Conservation (phyloP, 1,140 invertebrate species). For the Euura lappo region DNA sequence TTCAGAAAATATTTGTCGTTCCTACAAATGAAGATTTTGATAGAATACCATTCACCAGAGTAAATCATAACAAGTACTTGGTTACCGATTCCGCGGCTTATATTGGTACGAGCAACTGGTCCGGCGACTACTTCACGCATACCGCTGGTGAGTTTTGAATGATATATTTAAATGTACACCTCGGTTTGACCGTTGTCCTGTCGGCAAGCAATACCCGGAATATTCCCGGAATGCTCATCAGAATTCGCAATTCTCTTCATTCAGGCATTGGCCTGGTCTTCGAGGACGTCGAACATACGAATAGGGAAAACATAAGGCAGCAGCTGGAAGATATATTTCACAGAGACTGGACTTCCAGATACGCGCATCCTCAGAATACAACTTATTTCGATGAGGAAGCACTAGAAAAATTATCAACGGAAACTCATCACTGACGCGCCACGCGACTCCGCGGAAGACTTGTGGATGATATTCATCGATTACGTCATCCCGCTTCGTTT, state of each 20-base stretch:
- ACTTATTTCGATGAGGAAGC: neutral
- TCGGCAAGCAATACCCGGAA: neutral
- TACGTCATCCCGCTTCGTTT: no score
- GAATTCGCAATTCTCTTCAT: conserved; percentile 59
- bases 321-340: conserved; percentile 84
- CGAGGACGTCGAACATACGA: conserved; percentile 47
- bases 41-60: conserved; percentile 87
- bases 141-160: conserved; percentile 76
- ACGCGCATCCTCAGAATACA: conserved; percentile 62
- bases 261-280: conserved; percentile 64
- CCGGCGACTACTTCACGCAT: conserved; percentile 92
- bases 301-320: conserved; percentile 64
- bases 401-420: neutral
- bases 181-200: conserved; percentile 3
- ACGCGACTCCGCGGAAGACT: no score
- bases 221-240: neutral
- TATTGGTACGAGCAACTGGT: conserved; percentile 98
- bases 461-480: no score
- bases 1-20: conserved; percentile 81
- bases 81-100: conserved; percentile 93
- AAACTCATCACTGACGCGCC: no score
- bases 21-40: conserved; percentile 76
- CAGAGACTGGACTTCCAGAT: conserved; percentile 88
- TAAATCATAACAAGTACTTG: conserved; percentile 99
- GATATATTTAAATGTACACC: neutral